A percentile compares a stretch with the other conserved stretches of the same genome.
Conservation (phyloP, 2,113 vertebrate species). For the Struthio camelus region DNA sequence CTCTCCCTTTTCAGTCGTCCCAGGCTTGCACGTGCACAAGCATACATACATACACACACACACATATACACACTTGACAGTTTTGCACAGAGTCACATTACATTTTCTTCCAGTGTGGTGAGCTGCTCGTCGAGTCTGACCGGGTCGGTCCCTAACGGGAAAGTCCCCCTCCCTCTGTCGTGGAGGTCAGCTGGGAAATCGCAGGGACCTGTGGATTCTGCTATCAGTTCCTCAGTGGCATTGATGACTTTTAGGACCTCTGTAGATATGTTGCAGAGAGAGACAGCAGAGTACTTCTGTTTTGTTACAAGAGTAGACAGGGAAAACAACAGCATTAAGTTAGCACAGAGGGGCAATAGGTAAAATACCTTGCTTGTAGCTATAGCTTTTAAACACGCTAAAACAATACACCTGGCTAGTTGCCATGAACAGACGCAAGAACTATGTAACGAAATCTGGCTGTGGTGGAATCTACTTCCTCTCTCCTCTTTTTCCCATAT, state of each 20-base stretch:
- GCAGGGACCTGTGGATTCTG: conserved; percentile 81
- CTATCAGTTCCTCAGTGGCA: conserved; percentile 93
- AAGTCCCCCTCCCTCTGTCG: conserved; percentile 71
- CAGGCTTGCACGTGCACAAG: fast-evolving
- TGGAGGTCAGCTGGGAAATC: conserved; percentile 69
- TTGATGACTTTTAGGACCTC: conserved; percentile 97
- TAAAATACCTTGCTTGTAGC: background rate
- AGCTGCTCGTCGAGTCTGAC: conserved; percentile 88
- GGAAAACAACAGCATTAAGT: conserved; percentile 73
- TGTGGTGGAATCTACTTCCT: background rate
- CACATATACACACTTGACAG: background rate
- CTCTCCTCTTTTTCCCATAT: background rate
- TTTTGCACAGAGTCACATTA: conserved; percentile 41
- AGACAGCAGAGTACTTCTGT: conserved; percentile 96
- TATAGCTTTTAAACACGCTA: background rate
- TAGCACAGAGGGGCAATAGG: conserved; percentile 42
- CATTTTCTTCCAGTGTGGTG: conserved; percentile 94
- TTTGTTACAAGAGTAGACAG: conserved; percentile 67
- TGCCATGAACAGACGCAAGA: background rate
- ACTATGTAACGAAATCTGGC: background rate
- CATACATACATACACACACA: fast-evolving
- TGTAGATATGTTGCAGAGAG: conserved; percentile 98
- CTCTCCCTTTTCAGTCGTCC: background rate
- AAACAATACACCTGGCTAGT: background rate
- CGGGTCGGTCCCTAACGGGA: conserved; percentile 82